Evolutionary conservation across 2,113 vertebrate species (phyloP).

Genomic region (Noturus placidus): DNA sequence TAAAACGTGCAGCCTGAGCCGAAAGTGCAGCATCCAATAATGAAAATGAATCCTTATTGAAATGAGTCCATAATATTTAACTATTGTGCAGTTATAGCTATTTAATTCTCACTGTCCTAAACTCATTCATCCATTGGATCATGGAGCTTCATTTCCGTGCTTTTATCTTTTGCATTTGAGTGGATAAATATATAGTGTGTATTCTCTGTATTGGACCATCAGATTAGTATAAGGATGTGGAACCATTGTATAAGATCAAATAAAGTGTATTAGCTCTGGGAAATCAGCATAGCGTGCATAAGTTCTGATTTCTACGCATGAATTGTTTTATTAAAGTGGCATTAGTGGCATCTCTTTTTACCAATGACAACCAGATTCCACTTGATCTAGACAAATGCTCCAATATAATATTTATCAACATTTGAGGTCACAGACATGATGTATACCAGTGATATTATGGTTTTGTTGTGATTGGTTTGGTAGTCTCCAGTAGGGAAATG

Average conservation of each 20-base stretch:
- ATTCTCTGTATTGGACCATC: neutral
- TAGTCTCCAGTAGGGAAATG: neutral
- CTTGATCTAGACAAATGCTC: no score
- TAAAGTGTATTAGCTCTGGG: neutral
- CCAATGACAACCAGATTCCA: no score
- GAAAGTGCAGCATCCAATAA: no score
- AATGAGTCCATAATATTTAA: neutral
- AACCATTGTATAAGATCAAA: neutral
- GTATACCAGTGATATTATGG: neutral
- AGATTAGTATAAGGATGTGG: no score
- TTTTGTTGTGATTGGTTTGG: neutral
- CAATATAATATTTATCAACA: neutral
- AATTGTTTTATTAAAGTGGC: neutral
- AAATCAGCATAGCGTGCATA: neutral
- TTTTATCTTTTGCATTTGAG: neutral
- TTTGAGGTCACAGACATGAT: neutral
- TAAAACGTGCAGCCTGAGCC: no score
- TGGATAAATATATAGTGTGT: neutral
- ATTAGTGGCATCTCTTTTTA: neutral
- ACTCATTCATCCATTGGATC: neutral
- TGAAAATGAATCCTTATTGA: no score
- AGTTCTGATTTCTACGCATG: neutral
- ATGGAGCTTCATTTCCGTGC: neutral
- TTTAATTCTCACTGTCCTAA: neutral
- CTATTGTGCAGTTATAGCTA: neutral